These are phyloP conservation scores for Megalonaias nervosa DNA, from an alignment of 1,140 invertebrate species.

Conservation along the genomic window DNA sequence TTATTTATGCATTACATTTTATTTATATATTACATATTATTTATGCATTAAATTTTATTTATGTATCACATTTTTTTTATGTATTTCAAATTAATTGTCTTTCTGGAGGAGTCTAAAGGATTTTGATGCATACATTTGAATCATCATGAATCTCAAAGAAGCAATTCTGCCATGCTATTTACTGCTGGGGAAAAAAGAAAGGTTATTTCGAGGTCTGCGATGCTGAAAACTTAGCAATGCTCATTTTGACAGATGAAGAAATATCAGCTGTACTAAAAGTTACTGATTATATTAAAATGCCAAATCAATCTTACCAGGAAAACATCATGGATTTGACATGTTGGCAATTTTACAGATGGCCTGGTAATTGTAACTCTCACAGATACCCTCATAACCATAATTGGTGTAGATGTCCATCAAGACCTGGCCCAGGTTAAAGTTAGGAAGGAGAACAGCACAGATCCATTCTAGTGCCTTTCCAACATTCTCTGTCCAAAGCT, in stretches of 20 bases:
- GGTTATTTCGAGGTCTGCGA: too few species aligned
- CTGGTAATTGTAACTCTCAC: slow-evolving; percentile 33
- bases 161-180: too few species aligned
- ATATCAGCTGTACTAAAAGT: background rate
- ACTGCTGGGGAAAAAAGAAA: too few species aligned
- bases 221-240: background rate
- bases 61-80: too few species aligned
- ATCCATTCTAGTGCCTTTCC: slow-evolving; percentile 61
- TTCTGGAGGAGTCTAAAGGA: too few species aligned
- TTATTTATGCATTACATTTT: too few species aligned
- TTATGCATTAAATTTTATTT: too few species aligned
- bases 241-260: background rate
- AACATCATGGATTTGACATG: slow-evolving; percentile 34
- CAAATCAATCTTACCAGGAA: slow-evolving; percentile 14
- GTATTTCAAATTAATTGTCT: too few species aligned
- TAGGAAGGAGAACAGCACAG: slow-evolving; percentile 67
- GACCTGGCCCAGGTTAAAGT: slow-evolving; percentile 61
- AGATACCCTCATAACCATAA: slow-evolving; percentile 47
- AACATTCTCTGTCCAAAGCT: slow-evolving; percentile 50
- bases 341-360: slow-evolving; percentile 16
- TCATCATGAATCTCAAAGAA: too few species aligned
- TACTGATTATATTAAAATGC: background rate
- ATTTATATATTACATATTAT: too few species aligned
- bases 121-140: too few species aligned
- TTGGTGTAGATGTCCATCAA: slow-evolving; percentile 71